Evolutionary conservation across 2,888 invertebrate genomes (phyloP).

Genomic region (Polyommatus iphigenia): DNA sequence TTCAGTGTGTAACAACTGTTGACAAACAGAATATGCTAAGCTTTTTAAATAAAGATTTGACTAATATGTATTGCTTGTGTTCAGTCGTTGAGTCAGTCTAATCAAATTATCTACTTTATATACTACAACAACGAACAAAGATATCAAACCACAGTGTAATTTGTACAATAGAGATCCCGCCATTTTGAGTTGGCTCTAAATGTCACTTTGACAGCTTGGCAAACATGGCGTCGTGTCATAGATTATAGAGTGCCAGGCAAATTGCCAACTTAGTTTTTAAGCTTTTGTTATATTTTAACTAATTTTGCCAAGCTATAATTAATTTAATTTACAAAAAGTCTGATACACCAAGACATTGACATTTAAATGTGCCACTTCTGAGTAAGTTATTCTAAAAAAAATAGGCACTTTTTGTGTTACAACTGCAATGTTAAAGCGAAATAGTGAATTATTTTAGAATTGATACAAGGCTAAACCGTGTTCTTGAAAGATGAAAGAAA

Average conservation of each 20-base stretch:
- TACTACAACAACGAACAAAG: constrained; percentile 32
- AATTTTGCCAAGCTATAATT: neutral
- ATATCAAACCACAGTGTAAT: constrained; percentile 28
- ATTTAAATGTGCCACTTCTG: neutral
- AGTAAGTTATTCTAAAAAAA: constrained; percentile 3
- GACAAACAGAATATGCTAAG: constrained; percentile 30
- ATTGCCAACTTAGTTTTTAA: neutral
- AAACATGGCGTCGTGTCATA: neutral
- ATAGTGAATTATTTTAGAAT: constrained; percentile 17
- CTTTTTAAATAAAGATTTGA: constrained; percentile 52
- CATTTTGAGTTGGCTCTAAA: constrained; percentile 9
- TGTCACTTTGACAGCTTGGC: neutral
- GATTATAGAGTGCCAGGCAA: neutral
- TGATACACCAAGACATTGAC: constrained; percentile 10
- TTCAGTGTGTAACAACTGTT: constrained; percentile 26
- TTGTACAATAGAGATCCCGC: constrained; percentile 31
- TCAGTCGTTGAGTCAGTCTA: constrained; percentile 77
- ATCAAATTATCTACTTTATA: constrained; percentile 42
- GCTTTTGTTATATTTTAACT: neutral
- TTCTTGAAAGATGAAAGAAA: neutral
- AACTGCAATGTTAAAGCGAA: neutral
- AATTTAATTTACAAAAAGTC: neutral
- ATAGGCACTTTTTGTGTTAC: constrained; percentile 15
- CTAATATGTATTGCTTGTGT: constrained; percentile 77
- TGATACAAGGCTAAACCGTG: neutral